A percentile compares a stretch with the other conserved stretches of the same genome.
These are phyloP conservation scores for Ephialtes manifestator DNA, from an alignment of 2,888 invertebrate species.

Conservation along the genomic window DNA sequence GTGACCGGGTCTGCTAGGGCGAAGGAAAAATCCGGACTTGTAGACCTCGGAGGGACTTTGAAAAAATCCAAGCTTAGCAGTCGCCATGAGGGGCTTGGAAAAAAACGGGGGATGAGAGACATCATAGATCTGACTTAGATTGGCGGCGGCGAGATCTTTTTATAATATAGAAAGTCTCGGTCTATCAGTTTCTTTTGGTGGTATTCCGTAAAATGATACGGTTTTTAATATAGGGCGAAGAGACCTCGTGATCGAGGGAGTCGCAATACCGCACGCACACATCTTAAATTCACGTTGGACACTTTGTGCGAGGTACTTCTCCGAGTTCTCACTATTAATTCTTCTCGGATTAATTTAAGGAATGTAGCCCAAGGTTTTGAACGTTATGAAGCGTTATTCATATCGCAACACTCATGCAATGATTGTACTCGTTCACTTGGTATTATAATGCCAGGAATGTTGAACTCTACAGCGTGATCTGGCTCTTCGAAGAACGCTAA, in stretches of 20 bases:
- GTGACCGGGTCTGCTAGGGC: too few relatives aligned
- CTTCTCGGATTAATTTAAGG: slow-evolving; percentile 31
- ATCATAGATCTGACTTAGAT: too few relatives aligned
- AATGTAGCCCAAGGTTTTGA: slow-evolving; percentile 40
- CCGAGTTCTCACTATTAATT: slow-evolving; percentile 28
- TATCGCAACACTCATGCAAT: slow-evolving; percentile 2
- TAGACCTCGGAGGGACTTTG: too few relatives aligned
- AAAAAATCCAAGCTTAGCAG: too few relatives aligned
- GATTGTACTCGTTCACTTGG: slow-evolving; percentile 11
- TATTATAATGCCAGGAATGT: background rate
- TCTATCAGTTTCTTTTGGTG: too few relatives aligned
- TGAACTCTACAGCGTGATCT: background rate
- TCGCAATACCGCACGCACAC: background rate
- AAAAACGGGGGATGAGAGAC: too few relatives aligned
- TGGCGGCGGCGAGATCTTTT: too few relatives aligned
- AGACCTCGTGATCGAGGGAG: background rate
- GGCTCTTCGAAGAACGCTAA: background rate
- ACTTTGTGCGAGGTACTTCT: slow-evolving; percentile 13
- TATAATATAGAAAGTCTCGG: too few relatives aligned
- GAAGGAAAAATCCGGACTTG: too few relatives aligned
- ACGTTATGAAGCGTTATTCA: slow-evolving; percentile 26
- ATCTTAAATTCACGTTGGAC: background rate
- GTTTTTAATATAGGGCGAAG: background rate
- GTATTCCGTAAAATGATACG: too few relatives aligned
- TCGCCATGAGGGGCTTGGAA: too few relatives aligned